These are phyloP conservation scores for Myotis lucifugus DNA, from an alignment of 2,113 vertebrate genomes.

Conservation along the genomic window DNA sequence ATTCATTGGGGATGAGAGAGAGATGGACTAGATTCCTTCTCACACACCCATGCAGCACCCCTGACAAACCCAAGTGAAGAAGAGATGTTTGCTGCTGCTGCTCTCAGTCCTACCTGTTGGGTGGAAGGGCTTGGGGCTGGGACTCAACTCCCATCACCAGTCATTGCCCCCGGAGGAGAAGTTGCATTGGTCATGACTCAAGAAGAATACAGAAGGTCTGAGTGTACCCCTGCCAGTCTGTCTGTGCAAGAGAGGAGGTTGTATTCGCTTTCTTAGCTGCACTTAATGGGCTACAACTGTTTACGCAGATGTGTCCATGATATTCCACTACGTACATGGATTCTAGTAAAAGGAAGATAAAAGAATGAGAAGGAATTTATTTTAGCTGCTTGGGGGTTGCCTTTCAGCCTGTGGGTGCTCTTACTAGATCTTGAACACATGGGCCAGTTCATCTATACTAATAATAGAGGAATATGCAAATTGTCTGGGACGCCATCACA, in stretches of 20 bases:
- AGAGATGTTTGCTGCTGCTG: background rate
- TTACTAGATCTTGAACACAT: background rate
- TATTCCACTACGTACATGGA: background rate
- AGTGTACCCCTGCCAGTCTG: fast-evolving
- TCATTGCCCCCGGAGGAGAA: background rate
- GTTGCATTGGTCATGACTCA: background rate
- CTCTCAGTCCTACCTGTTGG: background rate
- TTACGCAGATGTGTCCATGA: too few species aligned
- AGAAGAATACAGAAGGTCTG: background rate
- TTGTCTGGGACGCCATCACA: too few species aligned
- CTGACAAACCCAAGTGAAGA: background rate
- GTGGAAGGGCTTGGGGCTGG: background rate
- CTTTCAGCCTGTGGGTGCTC: background rate
- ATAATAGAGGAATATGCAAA: too few species aligned
- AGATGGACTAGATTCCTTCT: background rate
- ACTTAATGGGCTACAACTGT: background rate
- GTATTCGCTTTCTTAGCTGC: fast-evolving
- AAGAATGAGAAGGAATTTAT: background rate
- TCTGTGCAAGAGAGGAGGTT: background rate
- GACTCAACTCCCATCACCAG: background rate
- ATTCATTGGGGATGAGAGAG: background rate
- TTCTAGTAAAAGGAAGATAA: background rate
- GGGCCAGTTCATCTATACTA: background rate
- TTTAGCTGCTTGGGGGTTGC: background rate
- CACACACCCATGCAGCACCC: fast-evolving